These are phyloP conservation scores for Leguminivora glycinivorella DNA, from an alignment of 1,140 invertebrate species.

Conservation along the genomic window DNA sequence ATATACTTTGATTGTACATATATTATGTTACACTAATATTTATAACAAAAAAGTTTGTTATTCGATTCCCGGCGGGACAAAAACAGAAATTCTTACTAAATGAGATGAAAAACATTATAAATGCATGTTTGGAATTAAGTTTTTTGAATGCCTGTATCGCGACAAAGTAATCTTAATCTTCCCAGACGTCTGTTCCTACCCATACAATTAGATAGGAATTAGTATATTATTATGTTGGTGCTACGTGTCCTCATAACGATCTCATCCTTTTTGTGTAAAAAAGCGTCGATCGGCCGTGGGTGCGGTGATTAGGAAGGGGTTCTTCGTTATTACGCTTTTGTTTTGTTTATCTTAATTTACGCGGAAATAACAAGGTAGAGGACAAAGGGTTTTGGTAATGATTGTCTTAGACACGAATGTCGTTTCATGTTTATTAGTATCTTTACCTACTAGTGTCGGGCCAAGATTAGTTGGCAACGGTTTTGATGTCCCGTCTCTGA, in stretches of 20 bases:
- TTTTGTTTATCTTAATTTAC: conserved; percentile 19
- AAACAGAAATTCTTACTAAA: no score
- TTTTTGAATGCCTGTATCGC: neutral
- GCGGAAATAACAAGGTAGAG: neutral
- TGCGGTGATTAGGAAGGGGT: conserved; percentile 28
- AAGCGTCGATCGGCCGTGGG: conserved; percentile 18
- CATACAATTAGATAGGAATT: conserved; percentile 52
- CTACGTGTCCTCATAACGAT: conserved; percentile 46
- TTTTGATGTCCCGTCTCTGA: no score
- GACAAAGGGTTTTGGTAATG: neutral
- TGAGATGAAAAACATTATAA: no score
- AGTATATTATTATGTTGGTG: conserved; percentile 49
- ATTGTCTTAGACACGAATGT: neutral
- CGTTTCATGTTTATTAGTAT: no score
- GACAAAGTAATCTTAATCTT: neutral
- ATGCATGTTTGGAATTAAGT: neutral
- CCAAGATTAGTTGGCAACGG: no score
- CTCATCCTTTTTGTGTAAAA: conserved; percentile 35
- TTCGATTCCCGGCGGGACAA: no score
- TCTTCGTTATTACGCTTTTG: conserved; percentile 11
- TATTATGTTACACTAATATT: no score
- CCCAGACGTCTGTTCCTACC: conserved; percentile 24
- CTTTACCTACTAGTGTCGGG: no score
- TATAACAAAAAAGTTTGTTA: no score
- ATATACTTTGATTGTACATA: neutral